Conservation (phyloP, 2,797 vertebrate genomes). For the Leptoclinus maculatus region DNA sequence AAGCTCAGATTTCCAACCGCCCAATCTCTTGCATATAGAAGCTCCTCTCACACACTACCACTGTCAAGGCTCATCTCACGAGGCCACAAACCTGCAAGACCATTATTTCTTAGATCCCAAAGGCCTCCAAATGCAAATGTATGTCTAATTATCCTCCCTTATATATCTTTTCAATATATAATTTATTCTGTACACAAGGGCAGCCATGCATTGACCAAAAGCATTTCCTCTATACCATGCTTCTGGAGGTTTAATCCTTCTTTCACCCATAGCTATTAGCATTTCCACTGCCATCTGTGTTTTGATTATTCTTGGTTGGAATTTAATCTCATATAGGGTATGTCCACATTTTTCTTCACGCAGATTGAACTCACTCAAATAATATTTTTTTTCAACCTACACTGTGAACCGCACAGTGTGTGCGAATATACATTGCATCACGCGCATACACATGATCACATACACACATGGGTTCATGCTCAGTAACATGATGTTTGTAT, state of each 20-base stretch:
- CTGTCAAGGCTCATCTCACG: constrained; percentile 45
- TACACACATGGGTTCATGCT: neutral
- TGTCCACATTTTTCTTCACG: constrained; percentile 37
- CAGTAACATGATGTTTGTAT: constrained; percentile 26
- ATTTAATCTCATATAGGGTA: constrained; percentile 35
- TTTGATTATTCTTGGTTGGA: constrained; percentile 54
- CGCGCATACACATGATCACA: neutral
- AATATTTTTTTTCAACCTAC: neutral
- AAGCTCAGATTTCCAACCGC: constrained; percentile 54
- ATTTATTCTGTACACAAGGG: constrained; percentile 62
- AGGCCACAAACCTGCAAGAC: constrained; percentile 49
- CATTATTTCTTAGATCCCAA: constrained; percentile 41
- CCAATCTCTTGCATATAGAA: constrained; percentile 59
- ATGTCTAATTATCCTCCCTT: constrained; percentile 49
- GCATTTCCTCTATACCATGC: neutral
- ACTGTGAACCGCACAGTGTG: neutral
- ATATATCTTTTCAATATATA: constrained; percentile 46
- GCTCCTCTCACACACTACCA: constrained; percentile 39
- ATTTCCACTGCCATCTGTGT: constrained; percentile 17
- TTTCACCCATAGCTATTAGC: constrained; percentile 4
- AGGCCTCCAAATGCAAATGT: constrained; percentile 59
- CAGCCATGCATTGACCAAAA: constrained; percentile 43
- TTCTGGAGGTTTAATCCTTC: constrained; percentile 5
- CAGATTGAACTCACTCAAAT: constrained; percentile 10
- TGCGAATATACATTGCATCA: constrained; percentile 36